These are phyloP conservation scores for Bucco capensis DNA, from an alignment of 2,113 vertebrate genomes.

Conservation along the genomic window DNA sequence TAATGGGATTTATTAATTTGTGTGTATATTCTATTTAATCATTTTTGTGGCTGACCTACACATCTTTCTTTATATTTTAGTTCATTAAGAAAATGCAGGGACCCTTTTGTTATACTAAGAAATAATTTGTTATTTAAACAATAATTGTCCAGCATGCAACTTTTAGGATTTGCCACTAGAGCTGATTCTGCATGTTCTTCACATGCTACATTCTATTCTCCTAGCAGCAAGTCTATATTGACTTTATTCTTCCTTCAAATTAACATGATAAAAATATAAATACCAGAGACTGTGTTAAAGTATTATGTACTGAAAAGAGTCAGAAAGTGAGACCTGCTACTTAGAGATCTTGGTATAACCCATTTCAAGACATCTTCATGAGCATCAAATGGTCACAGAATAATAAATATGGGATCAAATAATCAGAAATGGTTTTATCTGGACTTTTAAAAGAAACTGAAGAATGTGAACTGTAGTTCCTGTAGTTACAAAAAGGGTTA, in stretches of 20 bases:
- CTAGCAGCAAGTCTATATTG: neutral
- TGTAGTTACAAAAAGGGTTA: neutral
- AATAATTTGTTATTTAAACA: neutral
- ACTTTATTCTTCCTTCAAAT: neutral
- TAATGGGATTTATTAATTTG: slow-evolving; percentile 40
- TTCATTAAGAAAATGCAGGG: neutral
- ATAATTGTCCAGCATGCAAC: neutral
- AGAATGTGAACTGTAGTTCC: neutral
- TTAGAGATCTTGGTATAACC: neutral
- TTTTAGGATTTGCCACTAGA: neutral
- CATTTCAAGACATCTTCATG: neutral
- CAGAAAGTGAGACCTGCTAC: neutral
- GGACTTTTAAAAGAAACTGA: neutral
- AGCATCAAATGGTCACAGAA: neutral
- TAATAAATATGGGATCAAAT: neutral
- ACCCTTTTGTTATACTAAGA: neutral
- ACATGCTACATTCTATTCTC: neutral
- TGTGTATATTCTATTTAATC: neutral
- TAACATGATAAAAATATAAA: neutral
- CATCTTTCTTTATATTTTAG: neutral
- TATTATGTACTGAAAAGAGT: neutral
- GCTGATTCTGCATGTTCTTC: neutral
- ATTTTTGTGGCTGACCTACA: neutral
- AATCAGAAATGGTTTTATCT: neutral
- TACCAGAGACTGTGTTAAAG: neutral